Percentiles rank a stretch among this genome's conserved stretches.
These are phyloP conservation scores for Sesia apiformis DNA, from an alignment of 2,888 invertebrate genomes.

Conservation along the genomic window DNA sequence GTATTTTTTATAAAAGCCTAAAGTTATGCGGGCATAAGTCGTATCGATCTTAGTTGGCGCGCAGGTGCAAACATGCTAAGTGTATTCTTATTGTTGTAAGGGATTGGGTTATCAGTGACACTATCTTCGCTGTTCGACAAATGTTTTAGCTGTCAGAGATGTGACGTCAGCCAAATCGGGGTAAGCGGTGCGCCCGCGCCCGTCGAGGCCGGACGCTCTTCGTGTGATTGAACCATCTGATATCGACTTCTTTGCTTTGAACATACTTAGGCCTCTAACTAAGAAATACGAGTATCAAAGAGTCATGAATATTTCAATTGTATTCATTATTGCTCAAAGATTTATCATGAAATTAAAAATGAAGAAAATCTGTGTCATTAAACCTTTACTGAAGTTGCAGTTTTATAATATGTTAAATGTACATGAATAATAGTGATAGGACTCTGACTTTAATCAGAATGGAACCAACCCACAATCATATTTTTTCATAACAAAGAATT, in stretches of 20 bases:
- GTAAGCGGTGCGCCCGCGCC: neutral
- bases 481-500: no score
- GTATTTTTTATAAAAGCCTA: constrained; percentile 18
- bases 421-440: no score
- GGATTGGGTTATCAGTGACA: constrained; percentile 73
- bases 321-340: no score
- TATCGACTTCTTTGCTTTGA: constrained; percentile 27
- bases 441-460: no score
- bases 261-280: no score
- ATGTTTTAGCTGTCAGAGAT: constrained; percentile 71
- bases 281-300: no score
- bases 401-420: no score
- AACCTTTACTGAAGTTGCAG: no score
- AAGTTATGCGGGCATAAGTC: constrained; percentile 46
- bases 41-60: constrained; percentile 46
- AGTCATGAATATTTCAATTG: no score
- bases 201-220: constrained; percentile 7
- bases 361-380: no score
- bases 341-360: no score
- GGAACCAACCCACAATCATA: no score
- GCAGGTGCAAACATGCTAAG: constrained; percentile 75
- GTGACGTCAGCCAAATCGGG: constrained; percentile 69
- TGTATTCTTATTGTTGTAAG: constrained; percentile 73
- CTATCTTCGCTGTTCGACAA: constrained; percentile 71
- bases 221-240: constrained; percentile 42